A percentile compares a stretch with the other conserved stretches of the same genome.
phyloP scores from a whole-genome alignment of 2,888 invertebrate species.

The Beris chalybata region DNA sequence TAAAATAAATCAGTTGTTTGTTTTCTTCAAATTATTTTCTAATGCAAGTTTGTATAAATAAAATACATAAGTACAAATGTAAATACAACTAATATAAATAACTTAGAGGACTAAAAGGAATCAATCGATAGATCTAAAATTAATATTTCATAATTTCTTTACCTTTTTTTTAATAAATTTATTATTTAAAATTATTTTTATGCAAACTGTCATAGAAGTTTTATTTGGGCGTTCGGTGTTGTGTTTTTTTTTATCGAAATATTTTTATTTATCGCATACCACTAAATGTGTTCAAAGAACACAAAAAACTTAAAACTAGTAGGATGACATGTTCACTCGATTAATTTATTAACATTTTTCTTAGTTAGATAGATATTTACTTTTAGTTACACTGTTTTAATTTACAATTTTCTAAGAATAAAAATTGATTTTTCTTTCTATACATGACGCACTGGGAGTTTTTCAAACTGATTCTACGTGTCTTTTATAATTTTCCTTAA shows the following conservation, averaged over 20 bases:
- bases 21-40: constrained; percentile 26
- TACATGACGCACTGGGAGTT: too few relatives aligned
- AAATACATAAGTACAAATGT: constrained; percentile 29
- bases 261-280: constrained; percentile 16
- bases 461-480: too few relatives aligned
- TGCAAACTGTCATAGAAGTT: constrained; percentile 27
- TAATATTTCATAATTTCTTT: neutral
- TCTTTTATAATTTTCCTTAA: too few relatives aligned
- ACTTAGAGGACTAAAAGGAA: constrained; percentile 22
- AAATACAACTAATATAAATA: constrained; percentile 29
- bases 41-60: constrained; percentile 24
- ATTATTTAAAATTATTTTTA: constrained; percentile 7
- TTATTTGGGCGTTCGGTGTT: constrained; percentile 14
- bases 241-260: neutral
- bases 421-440: neutral
- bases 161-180: neutral
- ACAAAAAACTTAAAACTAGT: constrained; percentile 22
- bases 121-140: constrained; percentile 15
- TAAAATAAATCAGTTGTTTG: neutral
- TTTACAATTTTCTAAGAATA: neutral
- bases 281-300: constrained; percentile 19
- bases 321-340: constrained; percentile 22
- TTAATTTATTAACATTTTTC: constrained; percentile 11
- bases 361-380: neutral
- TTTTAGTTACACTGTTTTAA: neutral